These are phyloP conservation scores for Lerista edwardsae DNA, from an alignment of 2,797 vertebrate species.

Conservation along the genomic window DNA sequence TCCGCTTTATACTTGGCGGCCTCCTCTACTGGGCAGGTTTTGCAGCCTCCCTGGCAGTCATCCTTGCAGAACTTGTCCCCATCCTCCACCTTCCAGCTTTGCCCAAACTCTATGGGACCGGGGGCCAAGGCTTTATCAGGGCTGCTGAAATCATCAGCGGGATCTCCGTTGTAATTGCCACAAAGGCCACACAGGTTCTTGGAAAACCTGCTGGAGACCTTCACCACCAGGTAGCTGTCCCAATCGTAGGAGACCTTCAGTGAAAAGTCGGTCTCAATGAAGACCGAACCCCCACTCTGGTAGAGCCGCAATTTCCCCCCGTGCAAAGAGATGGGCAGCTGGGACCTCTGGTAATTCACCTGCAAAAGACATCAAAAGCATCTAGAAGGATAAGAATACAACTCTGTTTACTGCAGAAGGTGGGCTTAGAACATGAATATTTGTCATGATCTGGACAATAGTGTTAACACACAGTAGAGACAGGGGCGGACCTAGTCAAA, in stretches of 20 bases:
- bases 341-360: conserved; percentile 76
- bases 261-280: conserved; percentile 78
- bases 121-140: conserved; percentile 36
- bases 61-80: conserved; percentile 75
- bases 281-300: conserved; percentile 68
- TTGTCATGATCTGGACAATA: not conserved
- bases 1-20: conserved; percentile 60
- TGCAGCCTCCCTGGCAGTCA: conserved; percentile 72
- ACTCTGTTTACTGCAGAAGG: no score
- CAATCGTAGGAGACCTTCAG: conserved; percentile 82
- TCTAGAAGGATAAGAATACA: no score
- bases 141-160: conserved; percentile 72
- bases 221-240: conserved; percentile 76
- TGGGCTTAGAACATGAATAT: no score
- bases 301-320: conserved; percentile 68
- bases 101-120: conserved; percentile 71
- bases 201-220: conserved; percentile 75
- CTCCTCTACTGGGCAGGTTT: conserved; percentile 59
- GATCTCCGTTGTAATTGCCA: conserved; percentile 82
- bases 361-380: conserved; percentile 44
- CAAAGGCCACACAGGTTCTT: conserved; percentile 83
- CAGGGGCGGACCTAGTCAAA: no score
- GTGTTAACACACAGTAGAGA: no score
- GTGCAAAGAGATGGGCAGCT: conserved; percentile 76
- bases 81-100: conserved; percentile 79